Evolutionary conservation across 2,888 invertebrate genomes (phyloP).

Genomic region (Neoascia interrupta): DNA sequence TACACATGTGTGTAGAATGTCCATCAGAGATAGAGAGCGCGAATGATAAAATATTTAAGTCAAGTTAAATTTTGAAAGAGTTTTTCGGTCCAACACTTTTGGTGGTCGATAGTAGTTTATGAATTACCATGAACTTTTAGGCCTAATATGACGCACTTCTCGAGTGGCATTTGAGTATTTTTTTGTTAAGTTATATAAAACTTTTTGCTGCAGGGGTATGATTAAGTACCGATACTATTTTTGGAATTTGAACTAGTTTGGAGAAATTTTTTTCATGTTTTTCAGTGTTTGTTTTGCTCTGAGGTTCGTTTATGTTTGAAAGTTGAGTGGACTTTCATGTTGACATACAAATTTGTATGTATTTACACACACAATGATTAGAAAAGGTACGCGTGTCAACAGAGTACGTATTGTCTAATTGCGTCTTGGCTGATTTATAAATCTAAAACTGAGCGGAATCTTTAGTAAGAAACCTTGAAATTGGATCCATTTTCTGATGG

Average conservation of each 20-base stretch:
- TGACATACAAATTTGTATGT: no score
- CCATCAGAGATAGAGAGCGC: not conserved
- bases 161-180: not conserved
- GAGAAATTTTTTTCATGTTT: constrained; percentile 21
- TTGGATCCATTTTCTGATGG: no score
- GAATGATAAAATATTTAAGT: constrained; percentile 32
- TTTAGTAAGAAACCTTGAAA: no score
- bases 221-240: constrained; percentile 38
- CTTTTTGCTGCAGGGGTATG: constrained; percentile 23
- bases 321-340: constrained; percentile 18
- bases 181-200: constrained; percentile 21
- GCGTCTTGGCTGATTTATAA: no score
- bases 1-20: no score
- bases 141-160: constrained; percentile 28
- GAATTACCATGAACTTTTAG: constrained; percentile 35
- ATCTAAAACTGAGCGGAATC: no score
- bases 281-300: constrained; percentile 44
- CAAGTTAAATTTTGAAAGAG: constrained; percentile 11
- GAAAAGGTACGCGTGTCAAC: no score
- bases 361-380: no score
- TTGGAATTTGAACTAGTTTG: constrained; percentile 36
- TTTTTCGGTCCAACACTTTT: constrained; percentile 35
- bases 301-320: constrained; percentile 18
- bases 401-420: no score
- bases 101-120: not conserved